A percentile compares a stretch with the other conserved stretches of the same genome.
Conservation (phyloP, 1,140 invertebrate species). For the Dufourea novaeangliae region DNA sequence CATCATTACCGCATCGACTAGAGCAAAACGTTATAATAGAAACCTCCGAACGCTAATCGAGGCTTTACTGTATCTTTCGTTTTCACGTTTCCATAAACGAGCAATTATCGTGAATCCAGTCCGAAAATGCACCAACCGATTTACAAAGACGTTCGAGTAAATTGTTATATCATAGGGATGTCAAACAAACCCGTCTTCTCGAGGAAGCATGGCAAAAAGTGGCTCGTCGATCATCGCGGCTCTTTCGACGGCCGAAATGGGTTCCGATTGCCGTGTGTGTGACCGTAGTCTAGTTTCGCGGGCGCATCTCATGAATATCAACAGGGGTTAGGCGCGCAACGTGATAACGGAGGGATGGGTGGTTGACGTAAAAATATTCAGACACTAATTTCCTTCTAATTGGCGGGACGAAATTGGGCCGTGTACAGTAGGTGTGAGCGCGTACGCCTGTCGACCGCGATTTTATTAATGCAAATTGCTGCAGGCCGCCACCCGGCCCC, state of each 20-base stretch:
- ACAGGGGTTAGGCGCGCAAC: not conserved
- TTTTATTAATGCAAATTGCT: slow-evolving; percentile 47
- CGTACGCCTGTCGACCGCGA: not conserved
- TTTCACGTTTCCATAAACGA: no score
- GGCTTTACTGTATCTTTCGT: no score
- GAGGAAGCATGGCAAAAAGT: not conserved
- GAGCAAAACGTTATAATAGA: no score
- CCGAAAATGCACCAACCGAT: no score
- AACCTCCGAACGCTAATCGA: no score
- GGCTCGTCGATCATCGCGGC: not conserved
- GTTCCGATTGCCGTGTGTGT: not conserved
- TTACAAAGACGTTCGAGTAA: no score
- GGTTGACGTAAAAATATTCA: slow-evolving; percentile 38
- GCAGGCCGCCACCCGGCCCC: not conserved
- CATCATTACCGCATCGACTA: no score
- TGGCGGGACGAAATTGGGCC: slow-evolving; percentile 34
- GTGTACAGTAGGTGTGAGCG: slow-evolving; percentile 1
- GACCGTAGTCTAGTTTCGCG: slow-evolving; percentile 30
- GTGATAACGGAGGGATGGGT: slow-evolving; percentile 9
- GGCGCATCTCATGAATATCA: slow-evolving; percentile 44
- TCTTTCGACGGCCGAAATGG: not conserved
- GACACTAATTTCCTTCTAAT: slow-evolving; percentile 47
- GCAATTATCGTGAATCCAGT: no score
- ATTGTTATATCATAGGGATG: no score
- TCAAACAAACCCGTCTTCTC: no score